phyloP scores from a whole-genome alignment of 2,797 vertebrate genomes.

The Natrix natrix region DNA sequence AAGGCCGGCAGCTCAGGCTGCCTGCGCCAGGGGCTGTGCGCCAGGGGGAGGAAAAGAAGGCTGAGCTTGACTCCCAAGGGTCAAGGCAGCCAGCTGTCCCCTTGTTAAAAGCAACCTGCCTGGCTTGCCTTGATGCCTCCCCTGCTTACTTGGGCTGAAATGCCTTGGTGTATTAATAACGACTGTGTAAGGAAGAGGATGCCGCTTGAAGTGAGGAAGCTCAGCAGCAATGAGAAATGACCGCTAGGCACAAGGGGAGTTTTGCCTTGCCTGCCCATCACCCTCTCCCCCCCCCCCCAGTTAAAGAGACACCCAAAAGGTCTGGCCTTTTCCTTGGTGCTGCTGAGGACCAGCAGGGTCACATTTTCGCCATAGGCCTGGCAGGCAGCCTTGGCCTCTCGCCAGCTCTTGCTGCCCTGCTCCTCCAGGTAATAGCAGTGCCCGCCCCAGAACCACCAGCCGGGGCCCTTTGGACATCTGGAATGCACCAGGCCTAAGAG shows the following conservation, averaged over 20 bases:
- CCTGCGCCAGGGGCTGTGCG: not conserved
- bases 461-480: constrained; percentile 10
- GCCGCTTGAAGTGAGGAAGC: too few relatives aligned
- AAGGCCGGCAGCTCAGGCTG: not conserved
- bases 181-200: too few relatives aligned
- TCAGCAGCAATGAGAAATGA: too few relatives aligned
- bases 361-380: not conserved
- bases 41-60: not conserved
- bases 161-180: not conserved
- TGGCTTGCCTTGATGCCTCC: not conserved
- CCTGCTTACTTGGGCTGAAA: too few relatives aligned
- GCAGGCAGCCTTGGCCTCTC: constrained; percentile 8
- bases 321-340: constrained; percentile 27
- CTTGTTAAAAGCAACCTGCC: not conserved
- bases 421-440: constrained; percentile 42
- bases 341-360: constrained; percentile 9
- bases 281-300: too few relatives aligned
- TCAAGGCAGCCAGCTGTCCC: not conserved
- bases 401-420: not conserved
- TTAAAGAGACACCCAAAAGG: not conserved
- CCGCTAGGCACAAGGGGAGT: too few relatives aligned
- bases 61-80: too few relatives aligned
- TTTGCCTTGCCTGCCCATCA: not conserved
- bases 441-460: constrained; percentile 42
- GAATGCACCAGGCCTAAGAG: constrained; percentile 23